Conservation (phyloP, 2,888 invertebrate species). For the Apotomis betuletana region DNA sequence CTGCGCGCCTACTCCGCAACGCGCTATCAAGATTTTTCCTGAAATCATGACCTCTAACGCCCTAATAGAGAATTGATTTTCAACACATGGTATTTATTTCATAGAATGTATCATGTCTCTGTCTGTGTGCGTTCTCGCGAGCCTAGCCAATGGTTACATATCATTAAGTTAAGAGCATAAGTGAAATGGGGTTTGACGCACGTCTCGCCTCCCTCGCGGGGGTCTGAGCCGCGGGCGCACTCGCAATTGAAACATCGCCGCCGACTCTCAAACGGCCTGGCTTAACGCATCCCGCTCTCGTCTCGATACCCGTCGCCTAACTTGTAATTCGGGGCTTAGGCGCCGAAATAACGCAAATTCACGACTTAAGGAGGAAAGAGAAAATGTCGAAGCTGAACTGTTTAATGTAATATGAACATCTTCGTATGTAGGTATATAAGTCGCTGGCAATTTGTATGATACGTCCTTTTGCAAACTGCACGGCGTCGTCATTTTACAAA, state of each 20-base stretch:
- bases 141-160: slow-evolving; percentile 44
- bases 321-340: slow-evolving; percentile 77
- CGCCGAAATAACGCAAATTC: slow-evolving; percentile 80
- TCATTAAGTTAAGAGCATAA: slow-evolving; percentile 59
- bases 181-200: slow-evolving; percentile 72
- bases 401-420: background rate
- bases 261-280: slow-evolving; percentile 72
- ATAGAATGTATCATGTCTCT: too few relatives aligned
- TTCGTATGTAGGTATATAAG: background rate
- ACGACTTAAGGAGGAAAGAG: slow-evolving; percentile 54
- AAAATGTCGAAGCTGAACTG: slow-evolving; percentile 13
- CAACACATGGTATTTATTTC: too few relatives aligned
- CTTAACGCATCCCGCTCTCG: slow-evolving; percentile 75
- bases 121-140: background rate
- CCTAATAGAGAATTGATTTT: too few relatives aligned
- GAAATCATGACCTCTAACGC: too few relatives aligned
- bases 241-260: slow-evolving; percentile 75
- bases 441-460: too few relatives aligned
- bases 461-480: too few relatives aligned
- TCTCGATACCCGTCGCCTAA: slow-evolving; percentile 76
- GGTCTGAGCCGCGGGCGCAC: slow-evolving; percentile 74
- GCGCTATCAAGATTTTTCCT: too few relatives aligned
- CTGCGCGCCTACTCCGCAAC: too few relatives aligned
- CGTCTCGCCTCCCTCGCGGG: slow-evolving; percentile 66
- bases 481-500: too few relatives aligned